Conservation (phyloP, 2,113 vertebrate species). For the Grus americana region DNA sequence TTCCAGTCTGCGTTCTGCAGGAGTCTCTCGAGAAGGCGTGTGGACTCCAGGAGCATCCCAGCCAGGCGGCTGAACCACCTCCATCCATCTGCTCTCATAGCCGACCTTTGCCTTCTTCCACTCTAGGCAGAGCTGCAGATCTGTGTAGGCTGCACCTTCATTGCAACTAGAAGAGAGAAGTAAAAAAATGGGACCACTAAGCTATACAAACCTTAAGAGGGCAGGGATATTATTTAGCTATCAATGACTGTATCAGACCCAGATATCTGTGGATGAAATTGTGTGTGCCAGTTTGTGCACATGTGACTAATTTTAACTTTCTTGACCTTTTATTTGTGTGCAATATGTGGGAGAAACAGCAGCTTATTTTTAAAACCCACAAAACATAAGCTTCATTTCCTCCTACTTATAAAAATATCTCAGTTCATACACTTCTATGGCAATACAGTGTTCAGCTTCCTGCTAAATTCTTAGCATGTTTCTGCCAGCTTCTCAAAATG, state of each 20-base stretch:
- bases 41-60: not conserved
- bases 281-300: not conserved
- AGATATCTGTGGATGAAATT: not conserved
- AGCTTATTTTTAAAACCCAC: not conserved
- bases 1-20: not conserved
- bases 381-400: not conserved
- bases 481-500: not conserved
- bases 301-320: not conserved
- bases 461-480: not conserved
- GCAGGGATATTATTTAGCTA: not conserved
- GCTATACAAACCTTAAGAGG: not conserved
- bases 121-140: not conserved
- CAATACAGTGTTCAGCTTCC: not conserved
- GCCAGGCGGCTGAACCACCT: not conserved
- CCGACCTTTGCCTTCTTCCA: not conserved
- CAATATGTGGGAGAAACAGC: not conserved
- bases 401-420: not conserved
- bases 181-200: not conserved
- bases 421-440: not conserved
- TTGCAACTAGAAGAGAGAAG: not conserved
- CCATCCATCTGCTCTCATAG: not conserved
- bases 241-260: not conserved
- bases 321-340: not conserved
- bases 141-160: not conserved
- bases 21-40: fast-evolving